Evolutionary conservation across 2,797 vertebrate species (phyloP), one percentile per base, ranked within the genome.

Genomic region (Melanotaenia nigrans): DNA sequence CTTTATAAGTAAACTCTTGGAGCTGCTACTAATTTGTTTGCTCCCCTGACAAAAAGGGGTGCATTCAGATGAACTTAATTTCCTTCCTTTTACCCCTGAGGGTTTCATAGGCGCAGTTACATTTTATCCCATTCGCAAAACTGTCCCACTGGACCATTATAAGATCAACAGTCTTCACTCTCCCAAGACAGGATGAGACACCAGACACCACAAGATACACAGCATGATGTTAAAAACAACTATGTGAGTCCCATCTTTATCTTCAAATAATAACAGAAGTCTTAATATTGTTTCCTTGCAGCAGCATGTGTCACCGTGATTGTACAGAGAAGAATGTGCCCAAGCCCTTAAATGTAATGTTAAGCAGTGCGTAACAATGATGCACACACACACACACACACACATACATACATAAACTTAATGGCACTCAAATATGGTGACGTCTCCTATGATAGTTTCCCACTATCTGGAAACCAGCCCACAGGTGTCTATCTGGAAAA

Each of bases 201-300:
- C 62, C 10, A 10, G 45, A 77, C 73, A 30, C 30, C 30, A 30
- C 65, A 78, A 82, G 74, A 67, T 38, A 16, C 33, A 36, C 56
- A 67, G 73, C 61, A 68, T 64, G 56, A 67, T 78, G 67, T 78
- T 67, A 85, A 33, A 33, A 77, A 77, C 76, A 75, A 79, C 47
- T 73, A 62, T 57, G 51, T 57, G 69, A 62, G 35, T 73, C 65
- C 61, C 68, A 8, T 76, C 64, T 87, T 69, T 81, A 85, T 79
- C 83, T 78, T 80, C 71, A 68, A 42, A 81, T 68, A 88, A 87
- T 66, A 87, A 82, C 87, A 89, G 70, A 68, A 82, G 72, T 84
- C 66, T 6, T 57, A 1, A 28, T 47, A 10, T 49, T 4, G 24
- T 51, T 61, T 10, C 60, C 79, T 77, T 11, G 12, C 16, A n/a